phyloP scores from a whole-genome alignment of 2,888 invertebrate species.

The Lycocerus yunnanus region DNA sequence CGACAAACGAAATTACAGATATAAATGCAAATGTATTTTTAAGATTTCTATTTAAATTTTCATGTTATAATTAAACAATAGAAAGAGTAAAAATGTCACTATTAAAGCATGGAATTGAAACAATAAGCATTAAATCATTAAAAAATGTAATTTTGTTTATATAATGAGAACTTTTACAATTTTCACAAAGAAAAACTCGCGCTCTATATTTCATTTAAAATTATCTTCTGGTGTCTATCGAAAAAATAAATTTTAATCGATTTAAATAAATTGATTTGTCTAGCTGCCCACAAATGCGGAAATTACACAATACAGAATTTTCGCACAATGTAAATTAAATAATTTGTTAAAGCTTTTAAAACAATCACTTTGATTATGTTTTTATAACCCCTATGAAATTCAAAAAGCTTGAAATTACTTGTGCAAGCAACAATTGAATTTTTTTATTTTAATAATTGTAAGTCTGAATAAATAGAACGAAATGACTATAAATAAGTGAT shows the following conservation, averaged over 20 bases:
- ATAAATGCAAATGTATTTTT: constrained; percentile 26
- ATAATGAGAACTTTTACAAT: background rate
- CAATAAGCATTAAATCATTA: background rate
- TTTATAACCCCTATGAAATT: background rate
- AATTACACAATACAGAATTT: background rate
- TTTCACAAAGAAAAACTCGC: background rate
- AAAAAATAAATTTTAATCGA: background rate
- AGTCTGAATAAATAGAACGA: background rate
- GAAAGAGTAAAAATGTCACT: background rate
- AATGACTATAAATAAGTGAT: background rate
- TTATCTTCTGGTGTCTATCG: background rate
- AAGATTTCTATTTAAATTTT: constrained; percentile 11
- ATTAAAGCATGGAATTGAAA: background rate
- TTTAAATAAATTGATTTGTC: background rate
- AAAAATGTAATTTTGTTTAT: background rate
- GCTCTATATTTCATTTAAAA: background rate
- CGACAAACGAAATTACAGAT: constrained; percentile 27
- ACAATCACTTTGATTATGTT: background rate
- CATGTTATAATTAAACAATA: background rate
- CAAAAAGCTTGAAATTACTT: background rate
- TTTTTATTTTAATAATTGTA: background rate
- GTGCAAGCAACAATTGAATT: background rate
- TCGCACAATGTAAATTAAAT: background rate
- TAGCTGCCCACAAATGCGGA: background rate
- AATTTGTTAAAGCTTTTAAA: background rate